phyloP scores from a whole-genome alignment of 2,797 vertebrate species.

The Nannoperca obscura region DNA sequence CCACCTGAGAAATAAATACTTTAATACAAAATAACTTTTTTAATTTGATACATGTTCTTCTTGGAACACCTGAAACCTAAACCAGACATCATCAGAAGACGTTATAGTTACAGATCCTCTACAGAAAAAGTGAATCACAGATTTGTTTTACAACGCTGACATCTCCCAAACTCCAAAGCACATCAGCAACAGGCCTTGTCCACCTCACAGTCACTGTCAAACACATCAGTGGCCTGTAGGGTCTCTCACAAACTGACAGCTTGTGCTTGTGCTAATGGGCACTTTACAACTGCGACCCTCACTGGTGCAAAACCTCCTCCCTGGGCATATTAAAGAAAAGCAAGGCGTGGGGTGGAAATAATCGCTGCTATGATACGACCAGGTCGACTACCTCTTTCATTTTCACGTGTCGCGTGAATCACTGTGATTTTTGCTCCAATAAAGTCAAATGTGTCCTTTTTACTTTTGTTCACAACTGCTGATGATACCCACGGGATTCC shows the following conservation, averaged over 20 bases:
- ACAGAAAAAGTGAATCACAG: not conserved
- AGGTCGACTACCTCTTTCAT: not conserved
- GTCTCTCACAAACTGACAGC: constrained; percentile 3
- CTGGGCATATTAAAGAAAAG: not conserved
- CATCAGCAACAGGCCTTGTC: not conserved
- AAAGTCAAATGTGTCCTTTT: not conserved
- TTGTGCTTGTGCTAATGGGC: not conserved
- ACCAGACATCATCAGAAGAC: not conserved
- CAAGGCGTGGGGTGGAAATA: not conserved
- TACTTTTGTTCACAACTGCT: not conserved
- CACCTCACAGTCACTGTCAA: not conserved
- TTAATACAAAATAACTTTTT: not conserved
- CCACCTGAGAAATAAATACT: not conserved
- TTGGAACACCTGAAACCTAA: not conserved
- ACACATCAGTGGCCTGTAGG: not conserved
- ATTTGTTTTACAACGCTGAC: not conserved
- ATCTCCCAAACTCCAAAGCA: not conserved
- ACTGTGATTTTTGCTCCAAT: not conserved
- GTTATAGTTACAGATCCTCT: not conserved
- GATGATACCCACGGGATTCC: too few relatives aligned
- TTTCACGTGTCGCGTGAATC: constrained; percentile 7
- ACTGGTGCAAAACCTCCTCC: too few relatives aligned
- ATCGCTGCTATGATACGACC: not conserved
- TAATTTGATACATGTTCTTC: not conserved
- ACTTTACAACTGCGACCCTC: not conserved